These are phyloP conservation scores for Vanessa tameamea DNA, from an alignment of 1,140 invertebrate species.

Conservation along the genomic window DNA sequence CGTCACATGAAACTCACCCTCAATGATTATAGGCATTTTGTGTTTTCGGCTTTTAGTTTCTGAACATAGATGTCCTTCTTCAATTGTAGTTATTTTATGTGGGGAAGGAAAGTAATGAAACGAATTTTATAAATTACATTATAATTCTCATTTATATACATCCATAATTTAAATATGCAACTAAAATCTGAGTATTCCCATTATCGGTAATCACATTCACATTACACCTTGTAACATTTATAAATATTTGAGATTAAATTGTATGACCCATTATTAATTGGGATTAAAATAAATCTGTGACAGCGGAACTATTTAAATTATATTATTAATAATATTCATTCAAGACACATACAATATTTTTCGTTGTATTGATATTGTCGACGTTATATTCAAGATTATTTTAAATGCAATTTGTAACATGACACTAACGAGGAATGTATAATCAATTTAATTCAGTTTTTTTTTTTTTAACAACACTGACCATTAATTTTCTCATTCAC, in stretches of 20 bases:
- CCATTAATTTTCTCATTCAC: not conserved
- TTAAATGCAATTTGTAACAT: not conserved
- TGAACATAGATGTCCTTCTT: too few species aligned
- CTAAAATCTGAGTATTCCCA: constrained; percentile 3
- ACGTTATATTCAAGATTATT: not conserved
- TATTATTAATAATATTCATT: not conserved
- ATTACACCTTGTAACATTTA: not conserved
- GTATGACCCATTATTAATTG: constrained; percentile 16
- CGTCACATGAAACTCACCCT: too few species aligned
- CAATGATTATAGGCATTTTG: too few species aligned
- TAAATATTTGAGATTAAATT: constrained; percentile 7
- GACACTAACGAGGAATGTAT: constrained; percentile 1
- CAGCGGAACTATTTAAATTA: not conserved
- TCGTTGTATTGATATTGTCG: not conserved
- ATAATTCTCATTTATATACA: constrained; percentile 6
- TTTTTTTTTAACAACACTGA: too few species aligned
- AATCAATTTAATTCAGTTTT: not conserved
- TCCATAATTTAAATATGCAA: not conserved
- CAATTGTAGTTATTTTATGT: too few species aligned
- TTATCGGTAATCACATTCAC: constrained; percentile 16
- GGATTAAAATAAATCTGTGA: not conserved
- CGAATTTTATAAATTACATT: not conserved
- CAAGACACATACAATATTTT: not conserved
- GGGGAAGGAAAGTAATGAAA: not conserved
- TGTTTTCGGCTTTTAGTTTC: too few species aligned